Conservation (phyloP, 2,113 vertebrate species). For the Tetraodon nigroviridis region DNA sequence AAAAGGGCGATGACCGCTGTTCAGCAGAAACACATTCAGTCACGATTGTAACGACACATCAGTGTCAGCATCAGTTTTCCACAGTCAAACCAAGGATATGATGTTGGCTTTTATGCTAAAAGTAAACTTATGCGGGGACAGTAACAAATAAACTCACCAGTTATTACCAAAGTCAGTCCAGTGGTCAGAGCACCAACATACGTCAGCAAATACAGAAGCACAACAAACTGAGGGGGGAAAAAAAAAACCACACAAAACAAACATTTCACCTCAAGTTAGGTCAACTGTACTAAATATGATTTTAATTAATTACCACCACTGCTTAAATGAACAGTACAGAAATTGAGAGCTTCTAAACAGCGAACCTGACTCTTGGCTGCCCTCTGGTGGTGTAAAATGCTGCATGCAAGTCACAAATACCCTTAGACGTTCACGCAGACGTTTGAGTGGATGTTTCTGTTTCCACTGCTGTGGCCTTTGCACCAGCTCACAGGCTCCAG, state of each 20-base stretch:
- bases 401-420: too few relatives aligned
- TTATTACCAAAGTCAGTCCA: conserved; percentile 84
- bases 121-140: neutral
- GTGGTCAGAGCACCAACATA: conserved; percentile 81
- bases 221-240: conserved; percentile 73
- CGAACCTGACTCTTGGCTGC: too few relatives aligned
- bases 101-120: neutral
- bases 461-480: too few relatives aligned
- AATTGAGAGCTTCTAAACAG: too few relatives aligned
- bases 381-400: too few relatives aligned
- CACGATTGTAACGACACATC: neutral
- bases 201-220: conserved; percentile 84
- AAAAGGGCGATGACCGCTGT: conserved; percentile 83
- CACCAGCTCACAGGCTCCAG: too few relatives aligned
- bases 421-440: too few relatives aligned
- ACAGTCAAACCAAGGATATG: neutral
- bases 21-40: conserved; percentile 8
- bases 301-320: too few relatives aligned
- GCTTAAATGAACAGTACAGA: too few relatives aligned
- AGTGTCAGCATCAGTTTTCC: neutral
- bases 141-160: conserved; percentile 70
- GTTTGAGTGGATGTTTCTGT: too few relatives aligned
- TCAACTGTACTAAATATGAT: too few relatives aligned
- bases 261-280: neutral
- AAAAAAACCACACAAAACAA: neutral